Evolutionary conservation across 53 echinoderm and acorn worm genomes (phyloP), one percentile per base, ranked within the genome.

Genomic region (Holothuria leucospilota): DNA sequence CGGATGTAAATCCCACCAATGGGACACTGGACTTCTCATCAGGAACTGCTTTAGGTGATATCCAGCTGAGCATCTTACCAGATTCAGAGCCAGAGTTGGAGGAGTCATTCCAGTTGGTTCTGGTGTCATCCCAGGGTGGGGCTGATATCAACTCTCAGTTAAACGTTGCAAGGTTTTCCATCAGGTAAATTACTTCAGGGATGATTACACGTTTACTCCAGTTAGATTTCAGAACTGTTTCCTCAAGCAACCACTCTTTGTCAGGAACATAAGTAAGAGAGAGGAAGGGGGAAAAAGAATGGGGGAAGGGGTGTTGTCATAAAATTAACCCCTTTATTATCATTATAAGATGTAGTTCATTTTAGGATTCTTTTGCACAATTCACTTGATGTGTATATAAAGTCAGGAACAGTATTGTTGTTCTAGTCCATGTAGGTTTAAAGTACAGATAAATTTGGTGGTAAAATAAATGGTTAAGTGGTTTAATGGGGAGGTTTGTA

Each of bases 81-180:
- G 99, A 99, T 80, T 73, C 65, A 27, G 71, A 84, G 29, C 99
- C 99, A 13, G 95, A 95, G 69, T 71, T 99, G 6, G 71, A 88
- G 64, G 99, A 99, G 79, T 69, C 70, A 9, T 92, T 95, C 66
- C 69, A 67, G 38, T 26, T 99, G 29, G 89, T 88, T 46, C 66
- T 99, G 39, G 89, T 92, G 20, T 88, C 94, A 27, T 93, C 91
- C 16, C 90, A 90, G 20, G 98, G 98, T 58, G 95, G 99, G 11
- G 99, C 99, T 8, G 99, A 99, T 71, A 91, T 99, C 28, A 93
- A 99, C 78, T 88, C 91, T 24, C 86, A 79, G 87, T 86, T 85
- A 27, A 85, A 90, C 52, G 69, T 87, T 13, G 84, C 93, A 62
- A 71, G 69, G 60, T 88, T 93, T 63, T 85, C 61, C 63, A 88